phyloP scores from a whole-genome alignment of 2,888 invertebrate genomes.

The Cheilosia variabilis region DNA sequence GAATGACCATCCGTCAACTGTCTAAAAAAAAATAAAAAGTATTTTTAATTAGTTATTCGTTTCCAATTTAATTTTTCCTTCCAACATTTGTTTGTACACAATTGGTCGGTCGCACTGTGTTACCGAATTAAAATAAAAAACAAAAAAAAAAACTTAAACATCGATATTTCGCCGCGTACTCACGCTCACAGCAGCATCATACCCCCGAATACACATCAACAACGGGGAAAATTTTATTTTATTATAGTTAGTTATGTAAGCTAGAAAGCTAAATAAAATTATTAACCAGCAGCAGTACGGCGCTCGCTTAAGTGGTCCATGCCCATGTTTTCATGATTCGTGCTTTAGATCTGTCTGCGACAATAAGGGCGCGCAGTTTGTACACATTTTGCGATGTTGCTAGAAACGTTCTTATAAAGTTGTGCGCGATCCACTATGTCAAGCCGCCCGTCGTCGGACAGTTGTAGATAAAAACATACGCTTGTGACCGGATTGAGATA shows the following conservation, averaged over 20 bases:
- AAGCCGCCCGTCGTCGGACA: slow-evolving; percentile 33
- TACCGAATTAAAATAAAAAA: slow-evolving; percentile 38
- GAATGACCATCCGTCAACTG: not conserved
- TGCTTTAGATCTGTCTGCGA: slow-evolving; percentile 62
- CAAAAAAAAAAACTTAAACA: slow-evolving; percentile 15
- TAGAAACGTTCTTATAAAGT: slow-evolving; percentile 38
- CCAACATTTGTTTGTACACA: not conserved
- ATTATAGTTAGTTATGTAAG: slow-evolving; percentile 69
- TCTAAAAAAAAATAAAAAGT: not conserved
- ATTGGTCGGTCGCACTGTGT: slow-evolving; percentile 33
- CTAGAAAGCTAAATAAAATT: slow-evolving; percentile 73
- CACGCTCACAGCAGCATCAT: slow-evolving; percentile 18
- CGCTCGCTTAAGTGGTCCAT: slow-evolving; percentile 71
- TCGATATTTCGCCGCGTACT: slow-evolving; percentile 7
- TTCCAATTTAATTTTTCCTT: not conserved
- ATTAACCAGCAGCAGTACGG: slow-evolving; percentile 66
- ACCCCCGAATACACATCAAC: slow-evolving; percentile 49
- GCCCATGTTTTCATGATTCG: slow-evolving; percentile 68
- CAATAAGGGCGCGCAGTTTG: slow-evolving; percentile 72
- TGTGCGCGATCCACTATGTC: slow-evolving; percentile 55
- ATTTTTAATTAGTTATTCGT: not conserved
- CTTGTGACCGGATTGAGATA: slow-evolving; percentile 49
- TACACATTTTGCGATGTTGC: slow-evolving; percentile 68
- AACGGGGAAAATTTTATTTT: slow-evolving; percentile 57
- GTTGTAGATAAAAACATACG: slow-evolving; percentile 45